Evolutionary conservation across 1,140 invertebrate genomes (phyloP), one percentile per base, ranked within the genome.

Genomic region (Bombus superbus): DNA sequence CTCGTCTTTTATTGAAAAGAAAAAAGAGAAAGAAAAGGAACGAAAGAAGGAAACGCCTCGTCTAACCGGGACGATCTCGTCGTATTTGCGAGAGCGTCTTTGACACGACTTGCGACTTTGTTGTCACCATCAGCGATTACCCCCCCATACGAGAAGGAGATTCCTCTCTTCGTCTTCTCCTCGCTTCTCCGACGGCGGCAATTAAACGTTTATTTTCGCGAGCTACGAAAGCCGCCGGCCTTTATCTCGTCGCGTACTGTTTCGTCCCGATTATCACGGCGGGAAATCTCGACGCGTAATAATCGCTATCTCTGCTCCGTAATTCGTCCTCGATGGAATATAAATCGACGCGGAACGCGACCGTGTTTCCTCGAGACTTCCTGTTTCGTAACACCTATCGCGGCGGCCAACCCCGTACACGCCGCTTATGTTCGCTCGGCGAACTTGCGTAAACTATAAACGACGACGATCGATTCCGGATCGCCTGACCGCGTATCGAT

Each of bases 201-300:
- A 62, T 62, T 57, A n/a, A 28, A 59, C 74, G 35, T 57, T 59
- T 53, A 76, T 77, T 62, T 77, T 77, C 57, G 22, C 75, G 75
- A 57, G 9, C 47, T 11, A 62, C 75, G 42, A 40, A 59, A 59
- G 32, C n/a, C 25, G 32, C n/a, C 59, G 42, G 18, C 64, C 22
- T 28, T 47, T 79, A 79, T 79, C 62, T 47, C 47, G 22, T 28
- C 35, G 35, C 47, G 53, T 22, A 64, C 68, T 44, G 76, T 78
- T 77, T 64, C 28, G 53, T 18, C 15, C 6, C 59, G 18, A 15
- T 72, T 81, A 72, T 81, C 79, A n/a, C 59, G 18, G 22, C n/a
- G 38, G 22, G n/a, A 64, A 79, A 68, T 79, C 62, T 66, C 77
- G 18, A 68, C 77, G 40, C 62, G 62, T 47, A 47, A 47, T 79